Conservation (phyloP, 1,140 invertebrate species). For the Ylistrum balloti region DNA sequence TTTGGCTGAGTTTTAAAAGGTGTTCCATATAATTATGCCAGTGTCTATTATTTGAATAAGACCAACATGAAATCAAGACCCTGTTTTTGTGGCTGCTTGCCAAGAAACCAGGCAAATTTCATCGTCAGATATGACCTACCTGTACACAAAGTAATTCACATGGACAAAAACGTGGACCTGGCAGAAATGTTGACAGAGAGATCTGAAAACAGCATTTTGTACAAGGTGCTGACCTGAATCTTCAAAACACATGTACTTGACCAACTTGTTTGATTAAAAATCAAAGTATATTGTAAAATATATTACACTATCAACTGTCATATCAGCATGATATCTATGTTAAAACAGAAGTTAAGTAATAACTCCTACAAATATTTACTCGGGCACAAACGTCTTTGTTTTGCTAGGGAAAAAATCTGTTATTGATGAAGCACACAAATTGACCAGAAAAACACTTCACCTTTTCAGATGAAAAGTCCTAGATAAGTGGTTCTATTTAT, state of each 20-base stretch:
- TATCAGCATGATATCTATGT: too few species aligned
- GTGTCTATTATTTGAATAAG: not conserved
- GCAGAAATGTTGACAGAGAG: not conserved
- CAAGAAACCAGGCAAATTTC: not conserved
- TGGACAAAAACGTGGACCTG: not conserved
- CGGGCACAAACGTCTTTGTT: too few species aligned
- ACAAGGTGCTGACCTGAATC: not conserved
- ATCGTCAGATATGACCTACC: not conserved
- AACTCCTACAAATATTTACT: too few species aligned
- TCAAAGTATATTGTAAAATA: too few species aligned
- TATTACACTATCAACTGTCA: too few species aligned
- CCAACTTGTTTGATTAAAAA: not conserved
- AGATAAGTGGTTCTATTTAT: too few species aligned
- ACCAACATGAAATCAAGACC: not conserved
- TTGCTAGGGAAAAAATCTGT: too few species aligned
- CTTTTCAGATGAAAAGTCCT: too few species aligned
- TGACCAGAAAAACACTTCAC: too few species aligned
- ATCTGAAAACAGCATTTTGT: not conserved
- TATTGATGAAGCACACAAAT: too few species aligned
- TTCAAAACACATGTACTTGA: not conserved
- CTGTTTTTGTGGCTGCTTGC: not conserved
- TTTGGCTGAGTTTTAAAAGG: not conserved
- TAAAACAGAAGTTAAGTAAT: too few species aligned
- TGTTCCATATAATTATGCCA: not conserved
- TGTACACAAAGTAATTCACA: not conserved